phyloP scores from a whole-genome alignment of 2,888 invertebrate genomes.

The Scaeva pyrastri region DNA sequence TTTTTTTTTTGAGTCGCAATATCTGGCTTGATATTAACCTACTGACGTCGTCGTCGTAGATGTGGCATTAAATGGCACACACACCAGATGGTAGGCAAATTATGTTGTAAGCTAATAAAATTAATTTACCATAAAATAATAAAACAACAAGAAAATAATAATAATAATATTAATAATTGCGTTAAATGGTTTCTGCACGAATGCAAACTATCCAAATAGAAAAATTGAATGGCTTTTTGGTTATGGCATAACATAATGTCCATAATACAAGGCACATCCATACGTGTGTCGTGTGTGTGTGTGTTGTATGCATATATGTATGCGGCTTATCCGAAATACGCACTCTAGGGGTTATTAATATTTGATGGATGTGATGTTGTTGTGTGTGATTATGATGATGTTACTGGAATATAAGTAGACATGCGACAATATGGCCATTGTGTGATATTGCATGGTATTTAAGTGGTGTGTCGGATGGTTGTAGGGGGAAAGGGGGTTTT shows the following conservation, averaged over 20 bases:
- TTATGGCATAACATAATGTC: background rate
- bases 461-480: background rate
- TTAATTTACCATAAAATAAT: conserved; percentile 58
- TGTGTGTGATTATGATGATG: conserved; percentile 16
- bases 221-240: conserved; percentile 56
- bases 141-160: conserved; percentile 18
- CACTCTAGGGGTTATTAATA: background rate
- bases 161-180: conserved; percentile 63
- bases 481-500: background rate
- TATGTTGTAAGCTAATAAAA: conserved; percentile 59
- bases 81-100: conserved; percentile 36
- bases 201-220: conserved; percentile 64
- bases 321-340: background rate
- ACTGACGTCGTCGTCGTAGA: too few relatives aligned
- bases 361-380: conserved; percentile 22
- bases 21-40: conserved; percentile 12
- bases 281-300: background rate
- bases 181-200: conserved; percentile 71
- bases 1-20: background rate
- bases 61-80: background rate
- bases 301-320: too few relatives aligned
- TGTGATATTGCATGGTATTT: background rate
- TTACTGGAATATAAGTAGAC: background rate
- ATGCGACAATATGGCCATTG: background rate
- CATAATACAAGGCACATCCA: too few relatives aligned